These are phyloP conservation scores for Strigops habroptila DNA, from an alignment of 2,113 vertebrate species.

Conservation along the genomic window DNA sequence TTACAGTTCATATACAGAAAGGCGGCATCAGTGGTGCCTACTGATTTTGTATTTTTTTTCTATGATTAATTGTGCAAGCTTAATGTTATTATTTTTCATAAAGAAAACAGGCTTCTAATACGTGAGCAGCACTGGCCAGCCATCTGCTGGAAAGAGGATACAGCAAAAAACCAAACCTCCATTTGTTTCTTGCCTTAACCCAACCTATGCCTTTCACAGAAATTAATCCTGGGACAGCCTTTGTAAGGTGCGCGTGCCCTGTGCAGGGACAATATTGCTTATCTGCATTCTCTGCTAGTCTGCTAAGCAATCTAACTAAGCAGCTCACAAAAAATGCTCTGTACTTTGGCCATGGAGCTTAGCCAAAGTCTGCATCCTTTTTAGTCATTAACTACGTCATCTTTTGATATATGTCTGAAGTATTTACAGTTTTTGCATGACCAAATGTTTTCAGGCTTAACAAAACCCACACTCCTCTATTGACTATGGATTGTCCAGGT, in stretches of 20 bases:
- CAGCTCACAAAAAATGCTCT: neutral
- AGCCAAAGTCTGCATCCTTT: neutral
- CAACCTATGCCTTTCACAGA: neutral
- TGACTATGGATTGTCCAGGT: neutral
- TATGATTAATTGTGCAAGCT: neutral
- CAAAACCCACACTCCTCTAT: neutral
- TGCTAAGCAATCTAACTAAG: neutral
- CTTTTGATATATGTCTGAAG: neutral
- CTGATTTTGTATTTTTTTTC: neutral
- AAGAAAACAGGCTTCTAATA: neutral
- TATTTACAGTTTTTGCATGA: constrained; percentile 13
- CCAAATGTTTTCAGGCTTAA: constrained; percentile 15
- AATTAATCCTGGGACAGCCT: neutral
- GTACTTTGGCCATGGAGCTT: neutral
- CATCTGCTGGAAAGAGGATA: neutral
- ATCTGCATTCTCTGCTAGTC: neutral
- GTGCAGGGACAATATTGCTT: neutral
- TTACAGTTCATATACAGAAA: neutral
- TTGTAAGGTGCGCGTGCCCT: neutral
- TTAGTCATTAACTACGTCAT: neutral
- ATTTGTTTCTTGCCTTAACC: neutral
- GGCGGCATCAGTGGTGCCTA: neutral
- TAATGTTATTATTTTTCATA: neutral
- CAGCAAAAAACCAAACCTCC: neutral
- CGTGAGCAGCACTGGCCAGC: neutral